Percentiles rank a stretch among this genome's conserved stretches.
Conservation (phyloP, 2,888 invertebrate genomes). For the Helicoverpa assulta region DNA sequence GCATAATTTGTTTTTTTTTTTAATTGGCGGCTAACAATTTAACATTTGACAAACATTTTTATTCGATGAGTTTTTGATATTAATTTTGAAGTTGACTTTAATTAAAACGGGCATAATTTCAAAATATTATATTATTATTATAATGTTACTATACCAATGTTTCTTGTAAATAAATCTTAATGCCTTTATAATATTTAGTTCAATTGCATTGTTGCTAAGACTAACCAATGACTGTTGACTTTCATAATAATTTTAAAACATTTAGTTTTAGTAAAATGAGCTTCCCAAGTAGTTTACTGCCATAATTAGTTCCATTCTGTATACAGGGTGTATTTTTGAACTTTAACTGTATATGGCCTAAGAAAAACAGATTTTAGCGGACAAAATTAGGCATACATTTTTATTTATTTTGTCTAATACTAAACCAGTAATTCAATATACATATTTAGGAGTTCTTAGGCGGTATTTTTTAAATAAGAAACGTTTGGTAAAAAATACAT, state of each 20-base stretch:
- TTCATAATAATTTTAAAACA: conserved; percentile 21
- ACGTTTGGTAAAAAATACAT: not conserved
- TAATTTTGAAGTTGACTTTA: not conserved
- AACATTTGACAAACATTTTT: not conserved
- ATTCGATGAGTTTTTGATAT: not conserved
- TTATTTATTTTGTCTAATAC: not conserved
- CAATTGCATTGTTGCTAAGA: not conserved
- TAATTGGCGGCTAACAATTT: not conserved
- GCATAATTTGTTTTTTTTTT: not conserved
- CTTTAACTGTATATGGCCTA: not conserved
- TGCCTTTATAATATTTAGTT: not conserved
- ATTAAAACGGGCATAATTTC: not conserved
- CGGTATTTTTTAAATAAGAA: not conserved
- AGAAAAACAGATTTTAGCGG: not conserved
- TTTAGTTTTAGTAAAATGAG: conserved; percentile 43
- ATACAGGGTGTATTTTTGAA: conserved; percentile 7
- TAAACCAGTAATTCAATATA: no score
- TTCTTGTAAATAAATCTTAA: not conserved
- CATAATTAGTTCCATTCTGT: conserved; percentile 26
- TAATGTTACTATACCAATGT: not conserved
- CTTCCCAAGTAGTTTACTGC: conserved; percentile 31
- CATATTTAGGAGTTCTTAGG: not conserved
- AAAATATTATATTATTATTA: not conserved
- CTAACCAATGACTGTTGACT: conserved; percentile 32
- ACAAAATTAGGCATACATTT: no score